Evolutionary conservation across 2,888 invertebrate genomes (phyloP).

Genomic region (Phasia obesa): DNA sequence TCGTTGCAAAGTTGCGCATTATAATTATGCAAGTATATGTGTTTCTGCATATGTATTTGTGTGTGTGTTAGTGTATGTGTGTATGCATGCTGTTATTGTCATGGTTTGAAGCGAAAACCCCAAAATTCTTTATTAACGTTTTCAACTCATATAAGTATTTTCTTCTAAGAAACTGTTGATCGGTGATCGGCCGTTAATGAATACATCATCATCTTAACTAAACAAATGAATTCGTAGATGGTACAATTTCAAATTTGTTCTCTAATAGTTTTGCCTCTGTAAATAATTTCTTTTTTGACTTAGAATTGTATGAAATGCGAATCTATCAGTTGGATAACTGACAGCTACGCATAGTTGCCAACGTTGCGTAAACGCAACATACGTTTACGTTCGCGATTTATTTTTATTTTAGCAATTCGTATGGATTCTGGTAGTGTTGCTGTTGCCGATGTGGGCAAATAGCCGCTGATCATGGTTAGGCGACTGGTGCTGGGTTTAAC

Average conservation of each 20-base stretch:
- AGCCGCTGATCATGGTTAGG: conserved; percentile 77
- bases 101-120: conserved; percentile 43
- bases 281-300: not conserved
- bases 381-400: conserved; percentile 77
- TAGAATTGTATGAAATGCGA: conserved; percentile 36
- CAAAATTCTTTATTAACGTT: conserved; percentile 21
- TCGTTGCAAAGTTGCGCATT: conserved; percentile 65
- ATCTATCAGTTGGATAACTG: conserved; percentile 12
- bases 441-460: conserved; percentile 78
- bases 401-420: conserved; percentile 79
- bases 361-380: conserved; percentile 73
- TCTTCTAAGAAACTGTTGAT: not conserved
- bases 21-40: conserved; percentile 22
- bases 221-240: not conserved
- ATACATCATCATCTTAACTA: not conserved
- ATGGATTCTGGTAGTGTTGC: conserved; percentile 79
- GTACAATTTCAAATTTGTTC: not conserved
- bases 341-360: conserved; percentile 73
- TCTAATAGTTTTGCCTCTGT: not conserved
- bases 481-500: conserved; percentile 73
- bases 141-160: not conserved
- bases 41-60: not conserved
- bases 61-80: conserved; percentile 13
- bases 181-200: conserved; percentile 1
- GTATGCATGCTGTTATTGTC: conserved; percentile 66